phyloP scores from a whole-genome alignment of 2,797 vertebrate species.

The Heterohyrax brucei region DNA sequence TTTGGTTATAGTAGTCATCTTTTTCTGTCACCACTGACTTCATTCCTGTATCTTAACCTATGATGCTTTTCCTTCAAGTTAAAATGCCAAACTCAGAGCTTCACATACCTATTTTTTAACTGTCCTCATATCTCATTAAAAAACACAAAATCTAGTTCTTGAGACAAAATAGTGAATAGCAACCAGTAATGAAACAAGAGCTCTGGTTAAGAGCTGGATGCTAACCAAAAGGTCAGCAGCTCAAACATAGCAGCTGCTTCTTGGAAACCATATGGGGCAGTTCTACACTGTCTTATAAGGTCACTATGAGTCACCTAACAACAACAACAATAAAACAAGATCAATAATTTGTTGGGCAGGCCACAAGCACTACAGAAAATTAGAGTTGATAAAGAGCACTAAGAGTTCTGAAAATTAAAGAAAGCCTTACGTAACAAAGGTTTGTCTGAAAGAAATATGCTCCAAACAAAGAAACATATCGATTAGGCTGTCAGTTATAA shows the following conservation, averaged over 20 bases:
- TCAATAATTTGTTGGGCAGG: background rate
- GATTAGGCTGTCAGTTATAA: background rate
- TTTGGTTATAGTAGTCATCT: background rate
- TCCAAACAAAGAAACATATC: background rate
- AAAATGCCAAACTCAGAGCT: background rate
- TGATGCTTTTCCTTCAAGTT: background rate
- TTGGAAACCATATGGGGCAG: too few relatives aligned
- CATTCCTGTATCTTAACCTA: background rate
- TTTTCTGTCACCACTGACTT: background rate
- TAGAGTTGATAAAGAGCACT: background rate
- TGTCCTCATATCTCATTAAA: background rate
- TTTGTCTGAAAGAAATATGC: background rate
- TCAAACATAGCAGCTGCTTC: too few relatives aligned
- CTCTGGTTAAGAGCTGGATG: too few relatives aligned
- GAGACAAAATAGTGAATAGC: background rate
- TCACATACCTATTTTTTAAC: background rate
- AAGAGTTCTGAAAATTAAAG: background rate
- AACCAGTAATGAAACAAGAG: slow-evolving; percentile 35
- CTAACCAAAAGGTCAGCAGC: too few relatives aligned
- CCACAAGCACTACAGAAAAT: background rate
- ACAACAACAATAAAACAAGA: slow-evolving; percentile 25
- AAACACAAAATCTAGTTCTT: background rate
- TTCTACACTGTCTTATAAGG: too few relatives aligned
- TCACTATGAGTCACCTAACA: too few relatives aligned
- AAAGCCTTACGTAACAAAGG: background rate